Evolutionary conservation across 1,140 invertebrate genomes (phyloP).

Genomic region (Diorhabda sublineata): DNA sequence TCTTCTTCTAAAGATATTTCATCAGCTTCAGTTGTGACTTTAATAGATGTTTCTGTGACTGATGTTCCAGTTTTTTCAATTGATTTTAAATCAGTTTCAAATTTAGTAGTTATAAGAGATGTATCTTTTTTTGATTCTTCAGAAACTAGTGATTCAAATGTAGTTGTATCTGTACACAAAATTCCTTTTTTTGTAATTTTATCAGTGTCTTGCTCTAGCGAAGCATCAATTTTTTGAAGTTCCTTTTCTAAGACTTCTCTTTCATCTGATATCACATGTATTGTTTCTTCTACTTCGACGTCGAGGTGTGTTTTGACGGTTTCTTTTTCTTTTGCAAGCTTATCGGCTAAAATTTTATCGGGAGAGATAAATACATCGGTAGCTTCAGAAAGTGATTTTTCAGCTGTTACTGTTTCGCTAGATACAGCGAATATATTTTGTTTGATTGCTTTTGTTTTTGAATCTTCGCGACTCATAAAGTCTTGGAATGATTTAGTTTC

Average conservation of each 20-base stretch:
- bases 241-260: constrained; percentile 22
- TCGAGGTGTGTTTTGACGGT: constrained; percentile 35
- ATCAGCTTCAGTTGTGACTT: constrained; percentile 14
- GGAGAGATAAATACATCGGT: constrained; percentile 38
- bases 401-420: constrained; percentile 30
- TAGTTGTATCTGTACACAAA: neutral
- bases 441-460: constrained; percentile 22
- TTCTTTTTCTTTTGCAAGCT: constrained; percentile 34
- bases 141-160: neutral
- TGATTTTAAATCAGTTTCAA: constrained; percentile 8
- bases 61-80: constrained; percentile 20
- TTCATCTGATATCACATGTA: constrained; percentile 27
- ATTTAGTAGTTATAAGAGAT: constrained; percentile 17
- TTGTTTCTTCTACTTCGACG: constrained; percentile 20
- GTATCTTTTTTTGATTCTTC: constrained; percentile 2
- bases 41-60: constrained; percentile 23
- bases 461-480: constrained; percentile 35
- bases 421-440: constrained; percentile 32
- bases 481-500: constrained; percentile 34
- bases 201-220: constrained; percentile 8
- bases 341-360: constrained; percentile 38
- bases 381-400: constrained; percentile 33
- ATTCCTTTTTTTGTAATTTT: constrained; percentile 6
- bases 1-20: constrained; percentile 19
- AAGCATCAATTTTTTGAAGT: constrained; percentile 10